Evolutionary conservation across 2,888 invertebrate genomes (phyloP), one percentile per base, ranked within the genome.

Genomic region (Lathronympha strigana): DNA sequence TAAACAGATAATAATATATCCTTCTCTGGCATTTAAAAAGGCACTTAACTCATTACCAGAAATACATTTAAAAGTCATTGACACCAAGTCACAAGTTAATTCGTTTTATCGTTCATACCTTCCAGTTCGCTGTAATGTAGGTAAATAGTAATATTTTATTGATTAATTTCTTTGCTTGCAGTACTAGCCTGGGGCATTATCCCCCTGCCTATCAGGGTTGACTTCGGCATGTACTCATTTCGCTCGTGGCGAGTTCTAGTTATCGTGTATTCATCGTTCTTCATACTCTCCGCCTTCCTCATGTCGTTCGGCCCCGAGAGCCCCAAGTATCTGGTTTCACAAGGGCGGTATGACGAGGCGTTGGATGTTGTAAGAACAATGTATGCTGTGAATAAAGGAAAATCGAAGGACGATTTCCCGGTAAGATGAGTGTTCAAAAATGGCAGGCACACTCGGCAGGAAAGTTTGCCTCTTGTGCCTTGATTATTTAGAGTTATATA

Each of bases 201-300:
- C 28, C 96, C 96, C 0, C 64, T 92, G 0, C 80, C 91, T 50
- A 86, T 93, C 69, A 77, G 86, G 43, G 70, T 81, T 67, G 80
- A 88, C 71, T 81, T 93, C 31, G 86, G 94, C 1, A 80, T 86
- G 0, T 87, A 95, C 70, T 75, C 84, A 0, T 94, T 95, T 71
- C 92, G 94, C 57, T 94, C 96, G 0, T 97, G 97, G 97, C 92
- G 97, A 51, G 76, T 96, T 1, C 93, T 96, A 40, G 82, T 95
- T 0, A 90, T 95, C 0, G 67, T 94, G 0, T 93, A 96, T 71
- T 92, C 94, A 0, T 57, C 94, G 2, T 90, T 95, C 4, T 94
- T 95, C 71, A 69, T 95, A 0, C 61, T 95, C 6, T 77, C 81
- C 17, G 94, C 95, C 0, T 81, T 93, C 0, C 58, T 94, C 0